Conservation (phyloP, 1,140 invertebrate species). For the Pectinophora gossypiella region DNA sequence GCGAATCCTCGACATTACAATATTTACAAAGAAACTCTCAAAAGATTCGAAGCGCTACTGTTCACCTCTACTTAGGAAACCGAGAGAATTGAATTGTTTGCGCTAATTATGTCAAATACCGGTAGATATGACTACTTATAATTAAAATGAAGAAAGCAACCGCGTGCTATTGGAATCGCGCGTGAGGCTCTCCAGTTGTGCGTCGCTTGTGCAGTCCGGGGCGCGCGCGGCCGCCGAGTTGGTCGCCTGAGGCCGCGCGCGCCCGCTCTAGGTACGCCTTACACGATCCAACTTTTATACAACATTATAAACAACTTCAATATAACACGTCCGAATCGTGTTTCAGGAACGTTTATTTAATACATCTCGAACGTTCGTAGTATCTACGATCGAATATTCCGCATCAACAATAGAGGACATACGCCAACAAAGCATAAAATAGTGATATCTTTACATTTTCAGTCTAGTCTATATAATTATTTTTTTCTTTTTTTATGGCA, state of each 20-base stretch:
- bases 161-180: slow-evolving; percentile 54
- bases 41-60: slow-evolving; percentile 66
- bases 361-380: slow-evolving; percentile 40
- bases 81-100: slow-evolving; percentile 54
- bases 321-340: slow-evolving; percentile 51
- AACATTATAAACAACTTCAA: slow-evolving; percentile 52
- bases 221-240: slow-evolving; percentile 1
- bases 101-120: slow-evolving; percentile 46
- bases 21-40: slow-evolving; percentile 67
- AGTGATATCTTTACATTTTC: slow-evolving; percentile 74
- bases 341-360: slow-evolving; percentile 46
- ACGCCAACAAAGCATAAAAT: slow-evolving; percentile 74
- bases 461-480: slow-evolving; percentile 74
- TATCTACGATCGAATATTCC: slow-evolving; percentile 39
- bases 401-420: slow-evolving; percentile 62
- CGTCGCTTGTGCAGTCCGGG: slow-evolving; percentile 40
- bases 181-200: slow-evolving; percentile 53
- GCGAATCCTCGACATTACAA: slow-evolving; percentile 63
- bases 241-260: not conserved
- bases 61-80: slow-evolving; percentile 69
- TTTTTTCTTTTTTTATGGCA: slow-evolving; percentile 69
- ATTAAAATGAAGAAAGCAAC: slow-evolving; percentile 68
- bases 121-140: slow-evolving; percentile 65
- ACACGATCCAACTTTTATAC: slow-evolving; percentile 39
- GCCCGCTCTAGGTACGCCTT: slow-evolving; percentile 8